Evolutionary conservation across 2,113 vertebrate species (phyloP).

Genomic region (Phalacrocorax aristotelis): DNA sequence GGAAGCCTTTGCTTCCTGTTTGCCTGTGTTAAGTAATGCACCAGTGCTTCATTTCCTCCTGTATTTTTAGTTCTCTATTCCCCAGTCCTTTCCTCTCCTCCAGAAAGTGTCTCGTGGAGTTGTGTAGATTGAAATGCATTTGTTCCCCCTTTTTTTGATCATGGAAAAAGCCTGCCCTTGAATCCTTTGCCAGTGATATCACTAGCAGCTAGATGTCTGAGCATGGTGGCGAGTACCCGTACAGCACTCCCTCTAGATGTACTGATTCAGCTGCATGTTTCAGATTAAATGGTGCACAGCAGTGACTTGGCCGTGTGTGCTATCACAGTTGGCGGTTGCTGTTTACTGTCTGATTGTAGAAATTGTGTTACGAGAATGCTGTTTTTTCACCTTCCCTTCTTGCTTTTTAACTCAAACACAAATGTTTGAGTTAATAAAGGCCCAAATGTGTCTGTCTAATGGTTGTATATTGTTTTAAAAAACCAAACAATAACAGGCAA

Average conservation of each 20-base stretch:
- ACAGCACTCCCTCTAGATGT: neutral
- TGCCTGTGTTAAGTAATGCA: neutral
- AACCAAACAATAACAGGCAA: neutral
- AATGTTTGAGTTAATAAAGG: neutral
- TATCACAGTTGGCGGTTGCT: neutral
- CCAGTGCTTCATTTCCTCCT: neutral
- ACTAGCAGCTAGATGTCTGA: neutral
- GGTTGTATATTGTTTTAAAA: neutral
- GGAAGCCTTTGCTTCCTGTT: neutral
- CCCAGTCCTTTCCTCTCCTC: neutral
- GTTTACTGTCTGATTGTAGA: neutral
- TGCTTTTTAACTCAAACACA: neutral
- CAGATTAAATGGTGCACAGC: neutral
- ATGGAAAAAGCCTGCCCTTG: neutral
- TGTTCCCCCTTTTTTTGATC: neutral
- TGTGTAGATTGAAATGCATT: neutral
- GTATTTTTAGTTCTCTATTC: neutral
- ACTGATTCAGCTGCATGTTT: accelerated
- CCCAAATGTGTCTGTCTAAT: neutral
- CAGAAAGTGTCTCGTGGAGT: neutral
- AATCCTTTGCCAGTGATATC: neutral
- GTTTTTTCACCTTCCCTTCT: neutral
- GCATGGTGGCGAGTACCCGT: accelerated
- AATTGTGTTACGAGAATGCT: neutral
- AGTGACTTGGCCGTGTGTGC: neutral